Base-by-base conservation (phyloP, 1,140 invertebrate genomes). In the Cotesia chilonis region DNA sequence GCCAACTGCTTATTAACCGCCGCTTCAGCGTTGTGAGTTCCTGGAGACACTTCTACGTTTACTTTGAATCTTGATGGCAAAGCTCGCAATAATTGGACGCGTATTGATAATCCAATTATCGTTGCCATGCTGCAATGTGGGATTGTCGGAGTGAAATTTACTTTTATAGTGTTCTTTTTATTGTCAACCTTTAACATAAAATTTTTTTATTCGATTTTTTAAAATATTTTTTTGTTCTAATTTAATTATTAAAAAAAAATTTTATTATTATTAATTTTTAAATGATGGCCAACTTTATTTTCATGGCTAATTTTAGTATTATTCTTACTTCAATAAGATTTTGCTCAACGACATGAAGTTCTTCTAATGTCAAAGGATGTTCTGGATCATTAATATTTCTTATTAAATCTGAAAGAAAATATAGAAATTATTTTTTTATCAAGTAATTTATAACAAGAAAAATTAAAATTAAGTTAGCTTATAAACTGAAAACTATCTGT, bases 81-180 rank as follows among this genome's bases (percentile, higher is more conserved):
- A 9, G 94, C 93, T 75, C 97, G 87, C 14, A 98, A 84, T 9
- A 99, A 87, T 83, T 98, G 96, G 0, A 99, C 95, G 72, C 94
- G 85, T 76, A 96, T 94, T 3, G 93, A 93, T 20, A 95, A 84
- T 85, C 94, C 98, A 82, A 99, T 99, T 12, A 99, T 85, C 51
- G 98, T 98, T 28, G 98, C 98, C 97, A 99, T 98, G 78, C 96
- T 98, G 81, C 98, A 99, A 82, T 99, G 98, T 0, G 98, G 98
- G 80, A 99, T 99, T 0, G 98, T 99, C 7, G 98, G 98, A 0
- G 97, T 99, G 84, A 98, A 99, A 72, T 91, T 87, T 4, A 99
- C 90, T 72, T 90, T 84, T 0, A 98, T 90, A 59, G 80, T 85
- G 79, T 94, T 96, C 57, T 91, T 86, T 57, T 89, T 84, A 85